Conservation (phyloP, 2,113 vertebrate species). For the Phalacrocorax aristotelis region DNA sequence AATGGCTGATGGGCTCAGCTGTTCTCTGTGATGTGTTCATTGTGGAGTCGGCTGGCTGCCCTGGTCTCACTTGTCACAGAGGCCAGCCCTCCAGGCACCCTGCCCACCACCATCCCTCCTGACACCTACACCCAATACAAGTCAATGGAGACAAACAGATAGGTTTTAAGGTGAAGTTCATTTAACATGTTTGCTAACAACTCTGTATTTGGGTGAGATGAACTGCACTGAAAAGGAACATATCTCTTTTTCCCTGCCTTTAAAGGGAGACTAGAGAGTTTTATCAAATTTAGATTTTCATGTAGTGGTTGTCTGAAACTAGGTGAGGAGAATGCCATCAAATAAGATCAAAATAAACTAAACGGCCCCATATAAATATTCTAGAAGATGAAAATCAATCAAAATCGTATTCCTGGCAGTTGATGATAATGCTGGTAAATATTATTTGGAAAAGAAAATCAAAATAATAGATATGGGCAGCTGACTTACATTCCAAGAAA, state of each 20-base stretch:
- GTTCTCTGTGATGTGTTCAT: not conserved
- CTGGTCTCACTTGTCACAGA: not conserved
- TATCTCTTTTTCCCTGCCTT: not conserved
- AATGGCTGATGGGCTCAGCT: not conserved
- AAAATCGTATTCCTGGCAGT: not conserved
- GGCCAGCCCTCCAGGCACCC: not conserved
- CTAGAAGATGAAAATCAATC: not conserved
- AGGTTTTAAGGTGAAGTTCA: not conserved
- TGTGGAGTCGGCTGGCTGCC: not conserved
- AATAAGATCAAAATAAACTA: not conserved
- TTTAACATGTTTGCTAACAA: not conserved
- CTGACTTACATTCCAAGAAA: not conserved
- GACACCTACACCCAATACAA: not conserved
- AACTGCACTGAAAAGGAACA: not conserved
- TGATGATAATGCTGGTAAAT: not conserved
- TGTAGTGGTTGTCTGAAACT: not conserved
- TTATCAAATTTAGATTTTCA: not conserved
- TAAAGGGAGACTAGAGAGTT: not conserved
- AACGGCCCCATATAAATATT: not conserved
- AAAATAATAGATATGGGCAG: not conserved
- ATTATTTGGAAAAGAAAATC: not conserved
- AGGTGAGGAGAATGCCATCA: accelerated
- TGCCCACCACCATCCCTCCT: accelerated
- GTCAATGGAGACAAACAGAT: not conserved
- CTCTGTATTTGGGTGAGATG: not conserved